Percentiles rank a stretch among this genome's conserved stretches.
phyloP scores from a whole-genome alignment of 1,140 invertebrate genomes.

The Ips typographus region DNA sequence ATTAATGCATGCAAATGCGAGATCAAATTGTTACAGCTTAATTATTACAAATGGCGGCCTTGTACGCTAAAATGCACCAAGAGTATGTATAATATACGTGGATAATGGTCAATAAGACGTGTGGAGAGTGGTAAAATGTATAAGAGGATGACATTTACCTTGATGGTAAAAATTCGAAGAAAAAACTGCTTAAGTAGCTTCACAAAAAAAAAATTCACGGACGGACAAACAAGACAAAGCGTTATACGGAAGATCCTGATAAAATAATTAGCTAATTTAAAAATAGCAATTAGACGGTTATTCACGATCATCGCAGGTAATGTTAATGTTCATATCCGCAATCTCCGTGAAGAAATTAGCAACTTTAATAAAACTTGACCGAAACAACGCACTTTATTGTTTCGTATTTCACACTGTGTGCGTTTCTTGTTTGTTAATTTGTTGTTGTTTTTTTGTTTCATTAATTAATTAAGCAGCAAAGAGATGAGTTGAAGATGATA shows the following conservation, averaged over 20 bases:
- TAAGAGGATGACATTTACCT: background rate
- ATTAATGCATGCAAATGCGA: constrained; percentile 3
- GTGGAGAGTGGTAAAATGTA: background rate
- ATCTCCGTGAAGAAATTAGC: background rate
- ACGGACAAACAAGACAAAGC: background rate
- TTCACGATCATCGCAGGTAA: constrained; percentile 4
- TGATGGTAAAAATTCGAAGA: background rate
- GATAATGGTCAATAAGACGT: background rate
- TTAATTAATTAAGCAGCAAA: background rate
- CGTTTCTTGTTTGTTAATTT: background rate
- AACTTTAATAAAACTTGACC: constrained; percentile 11
- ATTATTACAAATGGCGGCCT: constrained; percentile 2
- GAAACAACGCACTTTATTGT: constrained; percentile 15
- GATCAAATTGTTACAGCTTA: background rate
- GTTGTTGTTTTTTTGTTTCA: background rate
- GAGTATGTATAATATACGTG: background rate
- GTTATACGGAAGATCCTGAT: constrained; percentile 5
- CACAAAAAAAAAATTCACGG: background rate
- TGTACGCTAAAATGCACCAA: background rate
- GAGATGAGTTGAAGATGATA: no score
- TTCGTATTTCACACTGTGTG: background rate
- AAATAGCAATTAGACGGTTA: constrained; percentile 2
- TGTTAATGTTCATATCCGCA: constrained; percentile 15
- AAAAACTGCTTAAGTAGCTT: background rate
- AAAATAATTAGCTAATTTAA: constrained; percentile 7